phyloP scores from a whole-genome alignment of 2,113 vertebrate genomes.

The Litocranius walleri region DNA sequence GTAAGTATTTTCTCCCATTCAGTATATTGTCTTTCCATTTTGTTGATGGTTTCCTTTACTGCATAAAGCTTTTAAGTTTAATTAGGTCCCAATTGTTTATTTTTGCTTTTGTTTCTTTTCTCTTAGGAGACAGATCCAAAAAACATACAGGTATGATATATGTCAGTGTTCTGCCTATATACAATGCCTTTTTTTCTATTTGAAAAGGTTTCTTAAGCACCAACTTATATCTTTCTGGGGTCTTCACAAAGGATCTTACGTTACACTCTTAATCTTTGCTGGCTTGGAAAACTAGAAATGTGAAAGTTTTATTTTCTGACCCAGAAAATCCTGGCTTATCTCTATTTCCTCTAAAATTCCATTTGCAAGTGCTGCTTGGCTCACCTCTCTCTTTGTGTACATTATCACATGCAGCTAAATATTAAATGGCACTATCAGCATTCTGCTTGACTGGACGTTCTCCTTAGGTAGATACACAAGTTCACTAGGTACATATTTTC shows the following conservation, averaged over 20 bases:
- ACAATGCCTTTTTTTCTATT: not conserved
- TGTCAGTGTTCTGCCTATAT: not conserved
- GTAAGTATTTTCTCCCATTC: not conserved
- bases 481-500: not conserved
- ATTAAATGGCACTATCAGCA: not conserved
- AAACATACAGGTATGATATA: not conserved
- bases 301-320: not conserved
- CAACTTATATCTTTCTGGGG: not conserved
- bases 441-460: not conserved
- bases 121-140: not conserved
- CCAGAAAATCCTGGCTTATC: not conserved
- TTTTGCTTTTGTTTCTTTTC: not conserved
- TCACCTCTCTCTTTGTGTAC: not conserved
- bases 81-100: not conserved
- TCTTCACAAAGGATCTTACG: not conserved
- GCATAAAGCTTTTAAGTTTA: not conserved
- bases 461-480: not conserved
- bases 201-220: not conserved
- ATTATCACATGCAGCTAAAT: not conserved
- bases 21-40: not conserved
- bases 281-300: not conserved
- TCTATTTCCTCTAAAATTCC: not conserved
- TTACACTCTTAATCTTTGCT: not conserved
- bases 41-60: not conserved
- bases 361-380: not conserved